Evolutionary conservation across 2,797 vertebrate genomes (phyloP).

Genomic region (Telmatherina bonti): DNA sequence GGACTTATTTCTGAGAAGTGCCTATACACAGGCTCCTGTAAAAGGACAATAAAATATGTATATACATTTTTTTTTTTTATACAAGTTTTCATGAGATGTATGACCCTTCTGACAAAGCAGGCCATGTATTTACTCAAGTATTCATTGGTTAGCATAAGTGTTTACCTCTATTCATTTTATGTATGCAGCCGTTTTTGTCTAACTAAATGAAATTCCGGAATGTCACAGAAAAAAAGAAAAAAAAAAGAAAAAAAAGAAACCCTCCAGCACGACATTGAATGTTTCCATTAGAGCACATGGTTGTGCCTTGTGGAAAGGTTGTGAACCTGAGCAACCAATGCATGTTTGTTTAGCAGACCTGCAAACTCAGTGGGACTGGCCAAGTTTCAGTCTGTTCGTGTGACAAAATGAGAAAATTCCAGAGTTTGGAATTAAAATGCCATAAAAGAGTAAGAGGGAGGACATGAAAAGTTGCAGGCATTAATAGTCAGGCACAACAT

Average conservation of each 20-base stretch:
- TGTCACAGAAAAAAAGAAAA: conserved; percentile 45
- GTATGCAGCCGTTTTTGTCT: conserved; percentile 53
- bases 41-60: conserved; percentile 79
- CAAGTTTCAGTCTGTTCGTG: conserved; percentile 65
- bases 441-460: conserved; percentile 44
- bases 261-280: conserved; percentile 66
- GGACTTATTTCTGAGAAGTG: conserved; percentile 78
- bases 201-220: conserved; percentile 67
- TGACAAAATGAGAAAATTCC: conserved; percentile 47
- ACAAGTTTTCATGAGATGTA: conserved; percentile 57
- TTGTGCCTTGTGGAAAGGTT: conserved; percentile 72
- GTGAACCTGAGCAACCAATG: conserved; percentile 76
- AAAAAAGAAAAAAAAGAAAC: conserved; percentile 41
- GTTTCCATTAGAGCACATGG: conserved; percentile 76
- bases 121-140: conserved; percentile 73
- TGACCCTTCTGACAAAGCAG: conserved; percentile 70
- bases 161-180: conserved; percentile 55
- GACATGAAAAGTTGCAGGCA: conserved; percentile 45
- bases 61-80: conserved; percentile 57
- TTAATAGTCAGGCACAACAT: conserved; percentile 49
- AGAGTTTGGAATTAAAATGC: conserved; percentile 63
- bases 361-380: conserved; percentile 59
- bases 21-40: conserved; percentile 67
- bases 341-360: conserved; percentile 81
- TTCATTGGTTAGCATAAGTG: conserved; percentile 69